These are phyloP conservation scores for Ichneumon xanthorius DNA, from an alignment of 2,888 invertebrate genomes.

Conservation along the genomic window DNA sequence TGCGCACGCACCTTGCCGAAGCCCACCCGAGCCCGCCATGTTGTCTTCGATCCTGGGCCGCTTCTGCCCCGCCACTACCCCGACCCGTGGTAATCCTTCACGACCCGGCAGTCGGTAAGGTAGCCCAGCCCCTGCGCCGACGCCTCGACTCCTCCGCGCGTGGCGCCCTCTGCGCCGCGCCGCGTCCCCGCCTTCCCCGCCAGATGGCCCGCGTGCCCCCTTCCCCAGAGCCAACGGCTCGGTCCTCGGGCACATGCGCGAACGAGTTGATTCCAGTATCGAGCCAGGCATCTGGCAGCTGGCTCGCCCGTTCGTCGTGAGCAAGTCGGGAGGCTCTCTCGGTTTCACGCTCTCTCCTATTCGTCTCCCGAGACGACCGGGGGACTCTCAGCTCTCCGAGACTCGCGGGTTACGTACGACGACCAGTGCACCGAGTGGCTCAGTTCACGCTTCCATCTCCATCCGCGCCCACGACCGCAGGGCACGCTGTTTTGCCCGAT, in stretches of 20 bases:
- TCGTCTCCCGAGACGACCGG: constrained; percentile 43
- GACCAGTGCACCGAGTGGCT: neutral
- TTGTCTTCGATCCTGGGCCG: no score
- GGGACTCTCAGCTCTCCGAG: constrained; percentile 27
- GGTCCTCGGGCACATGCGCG: constrained; percentile 79
- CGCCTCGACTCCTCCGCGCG: no score
- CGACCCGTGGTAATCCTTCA: no score
- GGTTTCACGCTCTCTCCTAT: constrained; percentile 51
- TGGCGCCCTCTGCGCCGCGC: no score
- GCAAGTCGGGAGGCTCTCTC: constrained; percentile 66
- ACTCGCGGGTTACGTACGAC: neutral
- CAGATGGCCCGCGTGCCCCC: no score
- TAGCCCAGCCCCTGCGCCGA: no score
- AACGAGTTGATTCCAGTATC: constrained; percentile 80
- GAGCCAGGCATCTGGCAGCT: constrained; percentile 81
- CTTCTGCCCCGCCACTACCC: no score
- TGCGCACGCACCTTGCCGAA: no score
- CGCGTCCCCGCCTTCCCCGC: no score
- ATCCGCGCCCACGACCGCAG: neutral
- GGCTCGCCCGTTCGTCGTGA: constrained; percentile 76
- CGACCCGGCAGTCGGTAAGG: no score
- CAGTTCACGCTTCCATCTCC: neutral
- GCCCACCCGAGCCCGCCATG: no score
- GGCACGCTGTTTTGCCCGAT: neutral
- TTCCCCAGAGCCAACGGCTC: no score